These are phyloP conservation scores for Xiphorhynchus erythropygius DNA, from an alignment of 2,797 vertebrate species.

Conservation along the genomic window DNA sequence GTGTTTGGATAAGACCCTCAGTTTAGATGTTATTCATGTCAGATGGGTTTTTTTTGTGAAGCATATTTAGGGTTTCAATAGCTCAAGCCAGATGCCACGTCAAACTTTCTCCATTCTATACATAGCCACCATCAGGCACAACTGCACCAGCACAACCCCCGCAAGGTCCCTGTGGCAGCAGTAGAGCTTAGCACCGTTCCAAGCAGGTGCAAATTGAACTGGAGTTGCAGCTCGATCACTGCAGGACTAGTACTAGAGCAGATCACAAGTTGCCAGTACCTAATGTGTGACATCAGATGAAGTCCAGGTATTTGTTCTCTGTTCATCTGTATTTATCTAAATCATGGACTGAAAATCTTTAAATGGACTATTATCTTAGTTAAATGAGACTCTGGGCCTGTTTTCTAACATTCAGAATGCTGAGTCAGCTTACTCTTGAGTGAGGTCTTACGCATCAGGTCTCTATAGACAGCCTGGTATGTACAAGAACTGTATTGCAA, in stretches of 20 bases:
- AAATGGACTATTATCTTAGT: not conserved
- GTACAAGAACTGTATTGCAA: not conserved
- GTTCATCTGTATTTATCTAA: not conserved
- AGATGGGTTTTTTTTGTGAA: conserved; percentile 38
- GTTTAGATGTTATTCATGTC: conserved; percentile 38
- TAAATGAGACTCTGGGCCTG: not conserved
- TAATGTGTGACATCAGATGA: not conserved
- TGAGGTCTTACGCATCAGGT: not conserved
- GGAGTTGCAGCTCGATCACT: not conserved
- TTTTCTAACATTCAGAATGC: not conserved
- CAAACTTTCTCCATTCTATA: conserved; percentile 23
- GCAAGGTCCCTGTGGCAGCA: not conserved
- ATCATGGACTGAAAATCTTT: not conserved
- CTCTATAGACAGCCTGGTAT: not conserved
- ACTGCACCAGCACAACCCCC: not conserved
- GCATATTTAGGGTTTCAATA: conserved; percentile 30
- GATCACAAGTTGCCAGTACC: not conserved
- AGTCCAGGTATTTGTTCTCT: not conserved
- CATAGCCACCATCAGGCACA: conserved; percentile 43
- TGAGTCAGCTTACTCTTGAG: not conserved
- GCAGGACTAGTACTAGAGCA: not conserved
- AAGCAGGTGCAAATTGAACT: not conserved
- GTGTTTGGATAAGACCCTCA: conserved; percentile 42
- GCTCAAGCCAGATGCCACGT: not conserved
- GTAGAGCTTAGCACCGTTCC: not conserved